These are phyloP conservation scores for Leptinotarsa undecemlineata DNA, from an alignment of 1,140 invertebrate species.

Conservation along the genomic window DNA sequence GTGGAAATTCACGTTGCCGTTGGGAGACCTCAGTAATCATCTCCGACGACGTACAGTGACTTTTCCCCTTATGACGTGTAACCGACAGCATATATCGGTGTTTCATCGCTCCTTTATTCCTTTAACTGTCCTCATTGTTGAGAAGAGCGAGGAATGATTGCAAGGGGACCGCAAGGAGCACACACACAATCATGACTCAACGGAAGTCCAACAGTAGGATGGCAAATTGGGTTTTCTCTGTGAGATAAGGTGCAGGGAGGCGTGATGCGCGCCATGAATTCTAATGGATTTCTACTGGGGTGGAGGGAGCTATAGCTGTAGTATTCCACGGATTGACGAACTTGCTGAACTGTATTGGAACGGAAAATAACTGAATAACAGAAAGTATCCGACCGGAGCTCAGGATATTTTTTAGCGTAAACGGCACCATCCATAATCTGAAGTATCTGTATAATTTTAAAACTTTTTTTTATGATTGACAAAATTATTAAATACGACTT, in stretches of 20 bases:
- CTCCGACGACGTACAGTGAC: neutral
- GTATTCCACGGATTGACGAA: neutral
- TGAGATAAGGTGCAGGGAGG: conserved; percentile 7
- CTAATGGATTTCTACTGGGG: neutral
- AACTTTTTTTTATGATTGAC: no score
- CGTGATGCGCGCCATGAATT: conserved; percentile 7
- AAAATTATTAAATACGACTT: no score
- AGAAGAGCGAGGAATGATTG: neutral
- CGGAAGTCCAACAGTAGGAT: conserved; percentile 4
- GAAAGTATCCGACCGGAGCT: neutral
- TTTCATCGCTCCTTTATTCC: conserved; percentile 3
- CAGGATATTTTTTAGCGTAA: no score
- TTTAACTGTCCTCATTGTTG: neutral
- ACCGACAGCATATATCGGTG: conserved; percentile 7
- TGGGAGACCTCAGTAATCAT: neutral
- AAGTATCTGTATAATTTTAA: no score
- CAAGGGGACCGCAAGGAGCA: conserved; percentile 4
- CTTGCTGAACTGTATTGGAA: neutral
- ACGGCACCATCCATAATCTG: no score
- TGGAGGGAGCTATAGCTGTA: neutral
- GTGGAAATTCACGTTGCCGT: no score
- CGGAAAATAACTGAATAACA: neutral
- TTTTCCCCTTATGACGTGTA: neutral
- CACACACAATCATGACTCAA: conserved; percentile 8
- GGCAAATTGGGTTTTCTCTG: conserved; percentile 1